These are phyloP conservation scores for Philotrypesis tridentata DNA, from an alignment of 1,140 invertebrate genomes.

Conservation along the genomic window DNA sequence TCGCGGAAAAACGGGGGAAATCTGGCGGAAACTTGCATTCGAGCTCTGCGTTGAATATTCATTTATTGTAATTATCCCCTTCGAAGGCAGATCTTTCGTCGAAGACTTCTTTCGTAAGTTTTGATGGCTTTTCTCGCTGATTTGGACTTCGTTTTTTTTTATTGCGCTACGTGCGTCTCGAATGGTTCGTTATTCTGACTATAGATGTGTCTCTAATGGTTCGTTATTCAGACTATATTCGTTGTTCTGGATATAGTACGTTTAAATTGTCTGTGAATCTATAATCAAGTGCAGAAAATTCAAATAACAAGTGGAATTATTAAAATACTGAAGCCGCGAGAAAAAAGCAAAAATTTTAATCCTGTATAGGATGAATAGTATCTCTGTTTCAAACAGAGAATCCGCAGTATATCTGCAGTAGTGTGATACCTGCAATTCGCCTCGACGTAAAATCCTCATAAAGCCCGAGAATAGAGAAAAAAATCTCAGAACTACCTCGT, in stretches of 20 bases:
- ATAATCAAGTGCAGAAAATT: no score
- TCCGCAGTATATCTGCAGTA: no score
- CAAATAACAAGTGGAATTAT: neutral
- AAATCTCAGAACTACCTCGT: neutral
- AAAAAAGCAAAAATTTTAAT: no score
- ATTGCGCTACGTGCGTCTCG: neutral
- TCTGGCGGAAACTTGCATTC: conserved; percentile 53
- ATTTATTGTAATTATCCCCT: conserved; percentile 72
- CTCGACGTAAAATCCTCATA: no score
- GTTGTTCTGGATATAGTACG: no score
- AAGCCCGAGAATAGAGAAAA: neutral
- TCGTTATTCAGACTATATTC: no score
- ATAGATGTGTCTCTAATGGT: neutral
- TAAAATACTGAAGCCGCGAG: no score
- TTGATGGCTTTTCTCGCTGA: conserved; percentile 32
- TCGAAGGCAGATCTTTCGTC: conserved; percentile 46
- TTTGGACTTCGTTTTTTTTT: neutral
- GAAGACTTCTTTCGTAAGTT: conserved; percentile 50
- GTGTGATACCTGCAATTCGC: no score
- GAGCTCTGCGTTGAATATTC: conserved; percentile 65
- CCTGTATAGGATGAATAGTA: no score
- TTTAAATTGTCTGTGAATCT: no score
- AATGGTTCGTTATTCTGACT: conserved; percentile 15
- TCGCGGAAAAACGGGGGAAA: conserved; percentile 38
- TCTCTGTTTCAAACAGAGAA: no score